phyloP scores from a whole-genome alignment of 2,113 vertebrate species.

The Catharus fuscescens region DNA sequence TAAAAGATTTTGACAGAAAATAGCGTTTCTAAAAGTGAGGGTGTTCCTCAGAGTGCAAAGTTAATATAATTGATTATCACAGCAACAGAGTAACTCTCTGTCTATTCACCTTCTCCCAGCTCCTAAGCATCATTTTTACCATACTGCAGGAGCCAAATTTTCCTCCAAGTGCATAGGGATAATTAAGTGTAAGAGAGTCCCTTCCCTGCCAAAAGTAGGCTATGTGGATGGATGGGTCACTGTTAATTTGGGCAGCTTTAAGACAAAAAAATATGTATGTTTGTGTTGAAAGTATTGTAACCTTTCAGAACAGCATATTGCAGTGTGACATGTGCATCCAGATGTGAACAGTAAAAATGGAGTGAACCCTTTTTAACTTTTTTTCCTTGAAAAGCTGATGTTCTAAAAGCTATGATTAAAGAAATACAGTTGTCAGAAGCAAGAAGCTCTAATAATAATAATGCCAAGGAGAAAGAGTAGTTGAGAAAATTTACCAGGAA shows the following conservation, averaged over 20 bases:
- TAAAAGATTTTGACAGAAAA: background rate
- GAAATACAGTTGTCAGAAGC: background rate
- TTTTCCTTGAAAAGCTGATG: background rate
- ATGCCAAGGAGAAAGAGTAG: background rate
- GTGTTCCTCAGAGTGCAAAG: background rate
- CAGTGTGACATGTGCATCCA: conserved; percentile 13
- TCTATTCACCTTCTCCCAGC: background rate
- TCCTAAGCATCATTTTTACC: background rate
- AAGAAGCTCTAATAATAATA: conserved; percentile 24
- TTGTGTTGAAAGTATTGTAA: background rate
- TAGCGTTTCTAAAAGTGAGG: background rate
- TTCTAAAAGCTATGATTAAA: conserved; percentile 54
- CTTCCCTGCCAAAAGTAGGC: background rate
- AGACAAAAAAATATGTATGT: background rate
- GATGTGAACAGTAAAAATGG: conserved; percentile 53
- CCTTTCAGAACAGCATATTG: background rate
- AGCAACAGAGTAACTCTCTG: background rate
- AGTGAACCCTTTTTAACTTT: background rate
- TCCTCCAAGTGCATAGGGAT: background rate
- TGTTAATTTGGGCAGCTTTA: conserved; percentile 33
- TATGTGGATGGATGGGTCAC: background rate
- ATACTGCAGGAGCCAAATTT: background rate
- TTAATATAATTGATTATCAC: background rate
- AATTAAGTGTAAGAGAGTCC: background rate
- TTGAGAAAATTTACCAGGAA: conserved; percentile 10